phyloP scores from a whole-genome alignment of 1,140 invertebrate genomes.

The Drosophila ironensis region DNA sequence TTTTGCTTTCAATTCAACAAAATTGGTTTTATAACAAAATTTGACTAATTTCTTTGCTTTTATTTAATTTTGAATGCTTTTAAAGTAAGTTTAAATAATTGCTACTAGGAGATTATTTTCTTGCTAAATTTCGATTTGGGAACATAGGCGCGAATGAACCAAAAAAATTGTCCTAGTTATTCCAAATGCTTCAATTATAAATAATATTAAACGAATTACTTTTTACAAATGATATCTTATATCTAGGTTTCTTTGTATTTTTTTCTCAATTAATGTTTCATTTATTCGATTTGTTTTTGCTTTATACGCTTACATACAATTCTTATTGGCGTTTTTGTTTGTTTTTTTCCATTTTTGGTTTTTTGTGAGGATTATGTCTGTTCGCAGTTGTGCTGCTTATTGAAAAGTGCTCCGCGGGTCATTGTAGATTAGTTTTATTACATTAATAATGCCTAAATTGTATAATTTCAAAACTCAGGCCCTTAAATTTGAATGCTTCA shows the following conservation, averaged over 20 bases:
- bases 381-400: slow-evolving; percentile 47
- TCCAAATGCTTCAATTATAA: slow-evolving; percentile 33
- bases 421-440: slow-evolving; percentile 14
- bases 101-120: slow-evolving; percentile 36
- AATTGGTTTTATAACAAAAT: slow-evolving; percentile 52
- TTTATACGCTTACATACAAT: slow-evolving; percentile 45
- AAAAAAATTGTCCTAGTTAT: slow-evolving; percentile 65
- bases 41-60: slow-evolving; percentile 48
- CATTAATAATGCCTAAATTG: slow-evolving; percentile 71
- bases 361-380: slow-evolving; percentile 57
- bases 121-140: slow-evolving; percentile 47
- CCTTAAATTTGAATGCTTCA: slow-evolving; percentile 44
- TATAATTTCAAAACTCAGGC: slow-evolving; percentile 65
- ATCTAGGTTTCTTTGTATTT: slow-evolving; percentile 6
- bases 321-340: slow-evolving; percentile 49
- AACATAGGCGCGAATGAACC: slow-evolving; percentile 46
- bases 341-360: slow-evolving; percentile 50
- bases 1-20: slow-evolving; percentile 39
- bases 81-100: slow-evolving; percentile 54
- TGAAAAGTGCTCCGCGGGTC: slow-evolving; percentile 58
- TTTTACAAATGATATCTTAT: slow-evolving; percentile 46
- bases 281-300: slow-evolving; percentile 21
- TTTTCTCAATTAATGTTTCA: slow-evolving; percentile 11
- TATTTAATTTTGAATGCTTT: slow-evolving; percentile 57
- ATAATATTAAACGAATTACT: slow-evolving; percentile 52